Base-by-base conservation (phyloP, 2,113 vertebrate genomes). In the Ciconia boyciana region DNA sequence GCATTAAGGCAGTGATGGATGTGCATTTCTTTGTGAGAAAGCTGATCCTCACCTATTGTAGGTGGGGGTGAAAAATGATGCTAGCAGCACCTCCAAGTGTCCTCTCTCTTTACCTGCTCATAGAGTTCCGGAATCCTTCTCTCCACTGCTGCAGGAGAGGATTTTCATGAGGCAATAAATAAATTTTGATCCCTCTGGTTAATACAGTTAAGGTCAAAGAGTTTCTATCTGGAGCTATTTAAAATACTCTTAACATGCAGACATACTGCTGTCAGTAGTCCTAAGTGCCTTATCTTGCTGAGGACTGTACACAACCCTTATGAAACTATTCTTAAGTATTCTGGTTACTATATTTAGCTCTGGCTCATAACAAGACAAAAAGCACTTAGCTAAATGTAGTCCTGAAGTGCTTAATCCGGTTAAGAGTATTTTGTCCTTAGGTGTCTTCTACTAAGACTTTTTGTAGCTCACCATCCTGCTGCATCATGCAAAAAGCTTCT, bases 371-470 rank as follows among this genome's bases (percentile, higher is more conserved):
- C 95, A 90, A 95, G 94, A 96, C 93, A 91, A 96, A 93, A 89
- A 97, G 93, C 94, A 97, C 87, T 97, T 97, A 96, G 94, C 92
- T 94, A 96, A 96, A 93, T 92, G 89, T 95, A 84, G 96, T 58
- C 65, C 85, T 94, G 88, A 84, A 80, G 69, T 90, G 94, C 77
- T 96, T 97, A 96, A 97, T 95, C 96, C 66, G 10, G 72, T 95
- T 97, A 97, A 95, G 95, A 97, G 95, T 96, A 95, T 94, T 96
- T 94, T 96, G 92, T 97, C 94, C 96, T 96, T 92, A 96, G 74
- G 72, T 96, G 91, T 96, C 86, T 96, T 84, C 93, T 70, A 4
- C 85, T 87, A 43, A 90, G 87, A 61, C 85, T 93, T 97, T 61
- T 91, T 94, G 94, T 58, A 89, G 89, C 83, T 96, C 86, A 16